These are phyloP conservation scores for Agapostemon virescens DNA, from an alignment of 2,888 invertebrate species.

Conservation along the genomic window DNA sequence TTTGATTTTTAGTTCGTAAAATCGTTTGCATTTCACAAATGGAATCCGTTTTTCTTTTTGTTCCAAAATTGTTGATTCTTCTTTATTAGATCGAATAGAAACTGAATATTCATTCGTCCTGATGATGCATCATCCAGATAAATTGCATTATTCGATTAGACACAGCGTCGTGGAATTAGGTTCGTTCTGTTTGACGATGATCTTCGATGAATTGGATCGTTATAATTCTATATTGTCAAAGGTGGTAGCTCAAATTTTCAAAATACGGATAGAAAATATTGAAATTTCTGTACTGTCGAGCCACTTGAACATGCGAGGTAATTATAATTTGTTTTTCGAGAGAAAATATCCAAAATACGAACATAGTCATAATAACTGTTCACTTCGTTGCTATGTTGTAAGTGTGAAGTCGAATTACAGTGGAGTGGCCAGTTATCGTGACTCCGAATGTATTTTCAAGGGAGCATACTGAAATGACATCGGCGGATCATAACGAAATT, in stretches of 20 bases:
- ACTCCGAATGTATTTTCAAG: not conserved
- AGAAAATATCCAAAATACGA: not conserved
- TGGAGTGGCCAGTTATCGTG: not conserved
- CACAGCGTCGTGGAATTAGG: not conserved
- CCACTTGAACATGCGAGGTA: not conserved
- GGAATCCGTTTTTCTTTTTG: not conserved
- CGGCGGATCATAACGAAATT: not conserved
- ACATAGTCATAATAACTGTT: not conserved
- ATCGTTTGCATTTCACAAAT: not conserved
- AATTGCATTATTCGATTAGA: not conserved
- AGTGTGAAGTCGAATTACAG: not conserved
- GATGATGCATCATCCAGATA: not conserved
- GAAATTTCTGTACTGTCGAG: not conserved
- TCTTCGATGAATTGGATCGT: not conserved
- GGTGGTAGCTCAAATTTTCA: not conserved
- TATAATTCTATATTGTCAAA: not conserved
- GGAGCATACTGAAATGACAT: not conserved
- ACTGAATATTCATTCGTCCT: not conserved
- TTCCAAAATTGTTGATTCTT: not conserved
- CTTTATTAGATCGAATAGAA: not conserved
- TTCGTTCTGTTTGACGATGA: not conserved
- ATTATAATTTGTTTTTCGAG: not conserved
- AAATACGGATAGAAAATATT: not conserved
- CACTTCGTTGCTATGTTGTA: not conserved
- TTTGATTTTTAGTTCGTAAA: not conserved